Percentiles rank a stretch among this genome's conserved stretches.
phyloP scores from a whole-genome alignment of 2,113 vertebrate species.

The Salvelinus alpinus region DNA sequence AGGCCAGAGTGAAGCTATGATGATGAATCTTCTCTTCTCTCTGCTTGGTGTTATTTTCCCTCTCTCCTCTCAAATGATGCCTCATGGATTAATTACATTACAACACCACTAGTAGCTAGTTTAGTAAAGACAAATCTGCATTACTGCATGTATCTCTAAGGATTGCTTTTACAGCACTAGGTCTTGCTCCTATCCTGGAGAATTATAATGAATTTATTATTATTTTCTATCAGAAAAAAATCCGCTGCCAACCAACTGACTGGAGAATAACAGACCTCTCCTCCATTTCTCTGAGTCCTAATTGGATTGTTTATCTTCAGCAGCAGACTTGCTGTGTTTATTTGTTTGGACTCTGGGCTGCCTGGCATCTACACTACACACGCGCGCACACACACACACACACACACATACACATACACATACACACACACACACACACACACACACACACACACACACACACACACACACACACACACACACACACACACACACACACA shows the following conservation, averaged over 20 bases:
- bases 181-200: slow-evolving; percentile 33
- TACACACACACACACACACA: too few relatives aligned
- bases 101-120: slow-evolving; percentile 64
- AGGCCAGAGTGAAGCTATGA: slow-evolving; percentile 8
- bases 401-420: too few relatives aligned
- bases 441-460: too few relatives aligned
- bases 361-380: slow-evolving; percentile 50
- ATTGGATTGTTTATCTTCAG: slow-evolving; percentile 78
- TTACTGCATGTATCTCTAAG: too few relatives aligned
- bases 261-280: slow-evolving; percentile 60
- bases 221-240: slow-evolving; percentile 42
- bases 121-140: slow-evolving; percentile 29
- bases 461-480: too few relatives aligned
- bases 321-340: slow-evolving; percentile 64
- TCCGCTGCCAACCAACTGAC: too few relatives aligned
- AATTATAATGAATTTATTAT: slow-evolving; percentile 73
- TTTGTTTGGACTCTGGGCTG: slow-evolving; percentile 70
- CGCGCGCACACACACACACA: too few relatives aligned
- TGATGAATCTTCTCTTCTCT: too few relatives aligned
- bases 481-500: too few relatives aligned
- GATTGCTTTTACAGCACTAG: too few relatives aligned
- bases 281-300: slow-evolving; percentile 67
- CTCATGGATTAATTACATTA: slow-evolving; percentile 62
- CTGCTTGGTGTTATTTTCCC: slow-evolving; percentile 23
- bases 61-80: slow-evolving; percentile 60